Evolutionary conservation across 2,888 invertebrate species (phyloP).

Genomic region (Caradrina clavipalpis): DNA sequence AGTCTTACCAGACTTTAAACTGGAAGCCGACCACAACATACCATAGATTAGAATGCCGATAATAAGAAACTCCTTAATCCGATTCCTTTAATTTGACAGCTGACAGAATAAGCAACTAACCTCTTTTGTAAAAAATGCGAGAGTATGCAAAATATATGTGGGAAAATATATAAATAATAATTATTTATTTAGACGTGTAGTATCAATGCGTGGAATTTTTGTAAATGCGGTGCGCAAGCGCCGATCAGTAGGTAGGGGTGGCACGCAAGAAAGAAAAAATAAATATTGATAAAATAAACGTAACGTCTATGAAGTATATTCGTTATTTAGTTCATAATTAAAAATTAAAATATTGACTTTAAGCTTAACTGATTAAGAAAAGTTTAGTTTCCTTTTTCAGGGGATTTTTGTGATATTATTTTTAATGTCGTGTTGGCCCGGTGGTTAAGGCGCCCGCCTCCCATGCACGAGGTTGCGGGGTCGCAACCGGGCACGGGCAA

Average conservation of each 20-base stretch:
- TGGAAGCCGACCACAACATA: constrained; percentile 16
- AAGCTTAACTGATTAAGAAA: too few relatives aligned
- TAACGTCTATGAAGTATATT: too few relatives aligned
- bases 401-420: too few relatives aligned
- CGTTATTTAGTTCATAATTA: too few relatives aligned
- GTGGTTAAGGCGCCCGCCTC: too few relatives aligned
- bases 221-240: constrained; percentile 85
- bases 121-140: constrained; percentile 16
- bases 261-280: too few relatives aligned
- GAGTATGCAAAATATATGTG: constrained; percentile 59
- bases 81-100: constrained; percentile 38
- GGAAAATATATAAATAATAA: constrained; percentile 59
- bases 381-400: too few relatives aligned
- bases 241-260: constrained; percentile 79
- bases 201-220: constrained; percentile 83
- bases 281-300: too few relatives aligned
- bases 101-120: not conserved
- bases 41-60: constrained; percentile 8
- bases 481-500: too few relatives aligned
- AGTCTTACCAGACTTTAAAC: not conserved
- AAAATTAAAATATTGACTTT: too few relatives aligned
- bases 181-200: constrained; percentile 61
- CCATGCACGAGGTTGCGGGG: too few relatives aligned
- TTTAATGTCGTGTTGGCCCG: too few relatives aligned
- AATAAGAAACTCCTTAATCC: constrained; percentile 4